These are phyloP conservation scores for Pterocles gutturalis DNA, from an alignment of 2,113 vertebrate species.

Conservation along the genomic window DNA sequence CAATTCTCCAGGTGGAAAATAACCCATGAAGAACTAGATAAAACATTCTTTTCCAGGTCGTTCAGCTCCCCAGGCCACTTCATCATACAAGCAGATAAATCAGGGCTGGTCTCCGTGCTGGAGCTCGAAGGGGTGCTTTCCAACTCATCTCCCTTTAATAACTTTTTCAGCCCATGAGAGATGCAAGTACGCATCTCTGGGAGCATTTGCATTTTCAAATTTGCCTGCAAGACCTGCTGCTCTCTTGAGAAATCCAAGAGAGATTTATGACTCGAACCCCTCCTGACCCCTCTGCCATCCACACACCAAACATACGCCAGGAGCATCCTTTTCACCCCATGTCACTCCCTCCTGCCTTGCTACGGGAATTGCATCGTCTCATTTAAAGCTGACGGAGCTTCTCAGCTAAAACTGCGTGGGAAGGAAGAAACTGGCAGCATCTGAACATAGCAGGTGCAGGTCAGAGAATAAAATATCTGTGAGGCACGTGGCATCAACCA, in stretches of 20 bases:
- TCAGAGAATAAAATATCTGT: conserved; percentile 42
- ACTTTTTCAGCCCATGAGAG: neutral
- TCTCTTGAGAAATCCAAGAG: neutral
- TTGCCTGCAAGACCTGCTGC: neutral
- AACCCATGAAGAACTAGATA: neutral
- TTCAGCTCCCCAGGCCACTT: neutral
- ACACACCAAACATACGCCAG: neutral
- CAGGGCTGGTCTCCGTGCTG: neutral
- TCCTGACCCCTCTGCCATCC: neutral
- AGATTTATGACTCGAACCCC: neutral
- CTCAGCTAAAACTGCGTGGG: neutral
- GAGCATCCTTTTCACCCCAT: neutral
- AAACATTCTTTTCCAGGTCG: neutral
- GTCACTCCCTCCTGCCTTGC: neutral
- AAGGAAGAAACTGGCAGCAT: neutral
- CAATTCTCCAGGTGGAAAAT: neutral
- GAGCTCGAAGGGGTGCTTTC: neutral
- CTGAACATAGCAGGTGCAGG: neutral
- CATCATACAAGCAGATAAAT: neutral
- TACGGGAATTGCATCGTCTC: neutral
- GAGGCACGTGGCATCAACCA: neutral
- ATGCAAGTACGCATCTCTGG: rapidly evolving
- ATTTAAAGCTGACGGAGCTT: neutral
- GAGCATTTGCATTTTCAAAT: neutral
- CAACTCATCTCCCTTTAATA: neutral